Evolutionary conservation across 2,797 vertebrate genomes (phyloP).

Genomic region (Sciaenops ocellatus): DNA sequence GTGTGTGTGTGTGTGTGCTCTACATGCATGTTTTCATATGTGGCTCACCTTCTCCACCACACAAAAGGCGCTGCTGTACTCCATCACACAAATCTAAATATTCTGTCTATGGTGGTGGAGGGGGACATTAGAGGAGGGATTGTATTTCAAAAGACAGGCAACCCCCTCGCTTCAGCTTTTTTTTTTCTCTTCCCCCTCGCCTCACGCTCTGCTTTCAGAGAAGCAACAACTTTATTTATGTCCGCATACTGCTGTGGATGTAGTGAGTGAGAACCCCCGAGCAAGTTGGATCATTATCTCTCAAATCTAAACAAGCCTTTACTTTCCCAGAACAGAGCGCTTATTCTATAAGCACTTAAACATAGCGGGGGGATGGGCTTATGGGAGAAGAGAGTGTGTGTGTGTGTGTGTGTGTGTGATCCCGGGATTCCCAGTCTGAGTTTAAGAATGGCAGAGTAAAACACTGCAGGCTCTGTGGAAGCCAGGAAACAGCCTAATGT

Average conservation of each 20-base stretch:
- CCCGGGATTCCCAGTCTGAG: slow-evolving; percentile 67
- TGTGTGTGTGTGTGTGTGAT: slow-evolving; percentile 44
- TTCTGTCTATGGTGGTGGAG: slow-evolving; percentile 39
- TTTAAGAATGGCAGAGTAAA: slow-evolving; percentile 78
- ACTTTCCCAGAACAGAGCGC: slow-evolving; percentile 82
- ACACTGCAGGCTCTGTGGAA: slow-evolving; percentile 81
- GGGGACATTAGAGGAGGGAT: slow-evolving; percentile 69
- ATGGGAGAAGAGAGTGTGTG: slow-evolving; percentile 18
- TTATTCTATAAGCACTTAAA: slow-evolving; percentile 80
- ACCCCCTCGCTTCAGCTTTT: background rate
- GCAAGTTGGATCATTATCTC: slow-evolving; percentile 83
- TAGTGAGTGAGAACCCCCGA: slow-evolving; percentile 56
- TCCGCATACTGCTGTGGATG: slow-evolving; percentile 66
- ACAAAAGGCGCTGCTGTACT: slow-evolving; percentile 73
- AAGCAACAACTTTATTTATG: slow-evolving; percentile 77
- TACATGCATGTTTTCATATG: slow-evolving; percentile 58
- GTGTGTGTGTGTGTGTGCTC: slow-evolving; percentile 24
- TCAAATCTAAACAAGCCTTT: slow-evolving; percentile 83
- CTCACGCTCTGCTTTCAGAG: slow-evolving; percentile 48
- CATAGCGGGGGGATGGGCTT: slow-evolving; percentile 59
- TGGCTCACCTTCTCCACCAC: slow-evolving; percentile 50
- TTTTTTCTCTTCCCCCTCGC: background rate
- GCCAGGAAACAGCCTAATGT: slow-evolving; percentile 82
- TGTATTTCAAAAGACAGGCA: slow-evolving; percentile 76
- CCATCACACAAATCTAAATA: slow-evolving; percentile 77